Evolutionary conservation across 2,797 vertebrate genomes (phyloP), one percentile per base, ranked within the genome.

Genomic region (Pseudochirops corinnae): DNA sequence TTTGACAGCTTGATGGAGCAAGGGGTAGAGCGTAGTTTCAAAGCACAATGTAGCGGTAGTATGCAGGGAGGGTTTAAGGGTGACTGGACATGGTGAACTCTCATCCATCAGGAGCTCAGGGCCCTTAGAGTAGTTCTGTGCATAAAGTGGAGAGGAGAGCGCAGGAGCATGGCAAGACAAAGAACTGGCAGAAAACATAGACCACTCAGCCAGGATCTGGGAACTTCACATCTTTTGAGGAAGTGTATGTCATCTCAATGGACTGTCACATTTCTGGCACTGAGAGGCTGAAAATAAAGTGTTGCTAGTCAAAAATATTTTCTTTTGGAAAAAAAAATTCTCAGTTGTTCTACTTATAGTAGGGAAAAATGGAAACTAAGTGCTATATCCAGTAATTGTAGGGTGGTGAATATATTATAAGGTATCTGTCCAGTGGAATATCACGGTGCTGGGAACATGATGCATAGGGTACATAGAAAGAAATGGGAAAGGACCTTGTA

Each of bases 251-350:
- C 55, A 96, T 95, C 87, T 46, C 90, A 95, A 46, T 29, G 95
- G 82, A 91, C 91, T n/a, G 16, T 14, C 33, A 74, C 14, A n/a
- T 55, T 62, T 28, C 24, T n/a, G 13, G 13, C 56, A 39, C 55
- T 52, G 31, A 92, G 16, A n/a, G n/a, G 31, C 52, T 92, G 90
- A 62, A 87, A 26, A 90, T 93, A 91, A 33, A 82, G 92, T 21
- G 11, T 13, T 92, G 90, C 96, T 93, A 62, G 24, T 0, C 14
- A 18, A 90, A 14, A 46, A 58, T 0, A 87, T 16, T 90, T 92
- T 26, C 24, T 90, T 21, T 96, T 90, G 94, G 94, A 29, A 92
- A 92, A 94, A 33, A 62, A 33, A n/a, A 67, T 18, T n/a, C 62
- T n/a, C 33, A 67, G 33, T 33, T 67, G 62, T 5, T 67, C 33